Evolutionary conservation across 2,888 invertebrate species (phyloP), one percentile per base, ranked within the genome.

Genomic region (Amblyjoppa fuscipennis): DNA sequence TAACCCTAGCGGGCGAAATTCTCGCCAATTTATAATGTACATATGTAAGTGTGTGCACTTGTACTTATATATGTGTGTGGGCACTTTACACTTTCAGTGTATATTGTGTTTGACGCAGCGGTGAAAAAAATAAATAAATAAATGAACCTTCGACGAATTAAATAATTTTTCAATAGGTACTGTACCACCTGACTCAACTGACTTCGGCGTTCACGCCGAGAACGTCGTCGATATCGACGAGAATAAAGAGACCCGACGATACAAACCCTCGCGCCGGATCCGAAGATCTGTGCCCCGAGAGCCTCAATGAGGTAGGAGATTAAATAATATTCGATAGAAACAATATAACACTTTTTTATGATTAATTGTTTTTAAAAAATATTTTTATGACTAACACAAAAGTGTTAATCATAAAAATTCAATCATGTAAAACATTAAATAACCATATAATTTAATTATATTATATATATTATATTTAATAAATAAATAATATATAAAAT

Each of bases 161-260:
- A 4, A 16, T 3, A 38, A n/a, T 68, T 69, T 53, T 69, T 16
- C 51, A 6, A 25, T 81, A 94, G 94, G 93, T 93, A 80, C 88
- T 94, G 73, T 93, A 93, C 89, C 93, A 94, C 84, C 90, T 94
- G 87, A 91, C 92, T 51, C 94, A 94, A 81, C 86, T 94, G 68
- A 92, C 93, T 81, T 91, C 92, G 68, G 89, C 91, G 31, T 89
- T 93, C 79, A 91, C 91, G 69, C 91, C 93, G 71, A 91, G 90
- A 88, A 91, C 93, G 16, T 86, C 90, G 25, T 89, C 90, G 7
- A 90, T 92, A 80, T 87, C 89, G 20, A 87, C 88, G 3, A 90
- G 91, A 89, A 86, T 82, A 34, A 92, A 92, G 74, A 87, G 84
- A 70, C 89, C 85, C 41, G 90, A 90, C 87, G 89, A 89, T 61